Percentiles rank a stretch among this genome's conserved stretches.
These are phyloP conservation scores for Masticophis lateralis DNA, from an alignment of 2,797 vertebrate species.

Conservation along the genomic window DNA sequence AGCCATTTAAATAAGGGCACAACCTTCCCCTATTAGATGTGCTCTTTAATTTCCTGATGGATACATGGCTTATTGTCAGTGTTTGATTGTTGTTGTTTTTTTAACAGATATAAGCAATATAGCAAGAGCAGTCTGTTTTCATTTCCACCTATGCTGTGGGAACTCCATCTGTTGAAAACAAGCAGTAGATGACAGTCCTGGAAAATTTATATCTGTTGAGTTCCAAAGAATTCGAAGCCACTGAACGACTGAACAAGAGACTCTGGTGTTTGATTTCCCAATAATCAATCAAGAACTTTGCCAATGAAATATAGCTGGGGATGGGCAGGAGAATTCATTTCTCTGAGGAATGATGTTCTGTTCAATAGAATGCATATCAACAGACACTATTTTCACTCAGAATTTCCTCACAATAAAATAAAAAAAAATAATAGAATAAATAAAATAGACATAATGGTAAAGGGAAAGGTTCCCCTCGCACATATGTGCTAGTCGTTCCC, in stretches of 20 bases:
- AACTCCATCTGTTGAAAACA: neutral
- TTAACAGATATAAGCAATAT: neutral
- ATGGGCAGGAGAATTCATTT: neutral
- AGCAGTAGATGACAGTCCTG: neutral
- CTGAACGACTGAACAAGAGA: neutral
- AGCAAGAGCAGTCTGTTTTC: neutral
- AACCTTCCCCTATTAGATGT: neutral
- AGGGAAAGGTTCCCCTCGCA: no score
- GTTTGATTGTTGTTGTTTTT: neutral
- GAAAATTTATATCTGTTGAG: neutral
- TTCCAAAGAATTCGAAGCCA: neutral
- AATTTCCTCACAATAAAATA: neutral
- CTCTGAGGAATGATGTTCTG: neutral
- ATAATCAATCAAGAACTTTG: neutral
- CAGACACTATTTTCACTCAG: neutral
- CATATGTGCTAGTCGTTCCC: no score
- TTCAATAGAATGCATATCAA: neutral
- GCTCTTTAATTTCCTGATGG: neutral
- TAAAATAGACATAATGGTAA: neutral
- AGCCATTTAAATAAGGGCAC: neutral
- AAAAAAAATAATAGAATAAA: neutral
- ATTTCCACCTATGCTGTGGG: neutral
- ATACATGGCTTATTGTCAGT: neutral
- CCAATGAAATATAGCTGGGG: neutral
- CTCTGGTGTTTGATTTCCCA: neutral